Evolutionary conservation across 2,113 vertebrate genomes (phyloP).

Genomic region (Salminus brasiliensis): DNA sequence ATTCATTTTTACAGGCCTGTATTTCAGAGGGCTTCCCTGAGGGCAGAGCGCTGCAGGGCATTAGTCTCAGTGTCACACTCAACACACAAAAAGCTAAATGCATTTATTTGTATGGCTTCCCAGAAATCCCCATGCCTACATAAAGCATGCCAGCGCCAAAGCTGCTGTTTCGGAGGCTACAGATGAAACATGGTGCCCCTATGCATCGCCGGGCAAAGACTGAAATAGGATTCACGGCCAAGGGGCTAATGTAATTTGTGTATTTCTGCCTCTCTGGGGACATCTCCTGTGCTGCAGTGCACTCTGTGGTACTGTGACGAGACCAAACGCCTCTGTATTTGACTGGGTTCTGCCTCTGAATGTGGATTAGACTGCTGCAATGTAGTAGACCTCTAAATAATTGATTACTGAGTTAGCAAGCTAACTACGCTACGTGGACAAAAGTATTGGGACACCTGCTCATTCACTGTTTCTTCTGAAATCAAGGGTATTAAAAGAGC

Average conservation of each 20-base stretch:
- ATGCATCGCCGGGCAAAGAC: constrained; percentile 23
- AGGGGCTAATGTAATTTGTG: constrained; percentile 69
- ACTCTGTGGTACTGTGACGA: not conserved
- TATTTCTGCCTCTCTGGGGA: constrained; percentile 62
- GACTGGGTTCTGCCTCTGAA: no score
- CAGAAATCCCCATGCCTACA: not conserved
- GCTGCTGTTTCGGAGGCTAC: constrained; percentile 11
- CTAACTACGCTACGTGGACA: no score
- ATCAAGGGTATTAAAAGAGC: no score
- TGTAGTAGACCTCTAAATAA: no score
- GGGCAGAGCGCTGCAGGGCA: not conserved
- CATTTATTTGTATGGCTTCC: constrained; percentile 15
- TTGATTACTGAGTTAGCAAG: no score
- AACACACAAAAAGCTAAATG: constrained; percentile 18
- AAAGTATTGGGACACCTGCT: no score
- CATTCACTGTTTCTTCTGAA: no score
- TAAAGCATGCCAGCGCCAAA: constrained; percentile 3
- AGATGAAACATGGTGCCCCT: constrained; percentile 16
- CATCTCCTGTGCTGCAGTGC: not conserved
- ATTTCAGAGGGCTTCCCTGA: not conserved
- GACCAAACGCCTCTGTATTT: not conserved
- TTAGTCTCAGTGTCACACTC: constrained; percentile 18
- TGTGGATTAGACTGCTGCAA: no score
- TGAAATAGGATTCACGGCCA: constrained; percentile 64
- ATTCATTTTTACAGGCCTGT: not conserved